Conservation (phyloP, 2,888 invertebrate genomes). For the Loripinus fragilis region DNA sequence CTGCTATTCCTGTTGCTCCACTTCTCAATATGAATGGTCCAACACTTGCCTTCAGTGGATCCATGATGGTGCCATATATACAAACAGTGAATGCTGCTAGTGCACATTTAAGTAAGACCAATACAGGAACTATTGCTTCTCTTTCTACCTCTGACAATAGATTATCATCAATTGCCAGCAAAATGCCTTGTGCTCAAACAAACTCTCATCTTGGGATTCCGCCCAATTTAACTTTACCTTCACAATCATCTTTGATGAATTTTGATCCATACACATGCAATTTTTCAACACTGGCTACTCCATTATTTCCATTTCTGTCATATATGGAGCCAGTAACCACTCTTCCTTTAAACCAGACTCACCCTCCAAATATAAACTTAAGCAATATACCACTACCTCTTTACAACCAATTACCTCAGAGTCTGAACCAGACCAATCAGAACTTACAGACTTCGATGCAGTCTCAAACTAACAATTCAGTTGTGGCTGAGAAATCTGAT, state of each 20-base stretch:
- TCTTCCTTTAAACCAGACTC: neutral
- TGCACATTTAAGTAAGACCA: slow-evolving; percentile 14
- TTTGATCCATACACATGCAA: neutral
- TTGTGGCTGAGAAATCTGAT: neutral
- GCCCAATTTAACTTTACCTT: neutral
- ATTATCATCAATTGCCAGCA: neutral
- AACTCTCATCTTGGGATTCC: neutral
- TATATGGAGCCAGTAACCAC: neutral
- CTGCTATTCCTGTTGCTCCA: slow-evolving; percentile 27
- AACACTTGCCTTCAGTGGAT: slow-evolving; percentile 34
- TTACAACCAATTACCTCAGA: neutral
- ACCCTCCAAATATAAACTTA: neutral
- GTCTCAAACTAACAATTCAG: neutral
- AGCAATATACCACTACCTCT: slow-evolving; percentile 19
- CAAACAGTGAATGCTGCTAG: slow-evolving; percentile 41
- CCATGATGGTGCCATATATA: slow-evolving; percentile 40
- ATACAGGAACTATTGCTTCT: neutral
- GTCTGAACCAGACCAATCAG: neutral
- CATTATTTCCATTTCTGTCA: neutral
- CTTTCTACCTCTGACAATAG: neutral
- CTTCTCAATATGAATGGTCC: slow-evolving; percentile 27
- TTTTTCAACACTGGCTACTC: neutral
- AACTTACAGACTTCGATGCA: neutral
- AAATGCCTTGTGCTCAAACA: neutral
- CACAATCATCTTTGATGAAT: neutral